Base-by-base conservation (phyloP, 2,113 vertebrate genomes). In the Caloenas nicobarica region DNA sequence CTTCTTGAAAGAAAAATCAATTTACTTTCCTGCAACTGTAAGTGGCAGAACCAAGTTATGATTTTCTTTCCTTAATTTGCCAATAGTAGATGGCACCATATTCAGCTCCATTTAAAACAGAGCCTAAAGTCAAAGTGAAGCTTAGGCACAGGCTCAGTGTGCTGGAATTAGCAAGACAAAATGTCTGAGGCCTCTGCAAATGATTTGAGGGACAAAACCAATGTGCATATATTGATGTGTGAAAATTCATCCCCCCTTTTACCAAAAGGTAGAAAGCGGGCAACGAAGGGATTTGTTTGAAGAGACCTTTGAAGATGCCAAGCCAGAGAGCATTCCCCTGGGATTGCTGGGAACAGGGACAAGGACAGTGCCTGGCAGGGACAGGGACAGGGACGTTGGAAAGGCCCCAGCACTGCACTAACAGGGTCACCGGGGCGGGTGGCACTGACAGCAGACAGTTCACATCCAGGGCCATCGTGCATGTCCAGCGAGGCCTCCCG, bases 181-280 rank as follows among this genome's bases (percentile, higher is more conserved):
- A 50, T 13, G 16, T 3, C 24, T 26, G 72, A n/a, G 13, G 31
- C 15, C 33, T 48, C 42, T 68, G 48, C 61, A 62, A 48, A 33
- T 4, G 25, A 3, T 1, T 16, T 12, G 12, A 28, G 15, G 23
- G 88, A 34, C 58, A 48, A 57, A 70, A 11, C 6, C 76, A 7
- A 5, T 3, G 11, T 2, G 7, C 15, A 4, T 1, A 36, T 24
- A 57, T 3, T 22, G 5, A 0, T 2, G 24, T 9, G 57, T 38
- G 61, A 34, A 62, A 81, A 50, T 16, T 9, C 34, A n/a, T 11
- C 5, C 5, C 24, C 57, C 19, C 68, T 26, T 9, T 16, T 25
- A 18, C 11, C 2, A n/a, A 34, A 10, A 33, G 34, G 73, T 26
- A 46, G n/a, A 42, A 36, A 34, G 42, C 70, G 29, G 36, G 36